Evolutionary conservation across 2,888 invertebrate genomes (phyloP).

Genomic region (Drosophila dives): DNA sequence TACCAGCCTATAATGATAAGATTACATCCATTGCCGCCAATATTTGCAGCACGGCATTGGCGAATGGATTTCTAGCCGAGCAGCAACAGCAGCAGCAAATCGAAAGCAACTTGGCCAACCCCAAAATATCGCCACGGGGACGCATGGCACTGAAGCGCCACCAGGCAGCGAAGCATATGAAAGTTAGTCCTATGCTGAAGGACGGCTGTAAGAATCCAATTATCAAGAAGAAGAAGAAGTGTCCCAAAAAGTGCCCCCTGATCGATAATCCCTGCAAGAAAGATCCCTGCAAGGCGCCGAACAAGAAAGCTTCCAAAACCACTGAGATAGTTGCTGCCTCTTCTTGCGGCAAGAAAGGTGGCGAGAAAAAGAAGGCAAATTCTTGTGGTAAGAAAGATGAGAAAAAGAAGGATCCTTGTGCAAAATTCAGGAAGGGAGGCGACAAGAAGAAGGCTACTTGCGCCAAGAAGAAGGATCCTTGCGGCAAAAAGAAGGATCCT

Average conservation of each 20-base stretch:
- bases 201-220: constrained; percentile 69
- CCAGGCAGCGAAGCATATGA: constrained; percentile 46
- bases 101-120: neutral
- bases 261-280: constrained; percentile 64
- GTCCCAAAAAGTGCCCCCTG: constrained; percentile 59
- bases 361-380: constrained; percentile 6
- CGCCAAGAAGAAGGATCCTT: constrained; percentile 32
- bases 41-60: constrained; percentile 75
- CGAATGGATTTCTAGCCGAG: constrained; percentile 62
- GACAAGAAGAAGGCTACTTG: constrained; percentile 31
- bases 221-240: constrained; percentile 66
- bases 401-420: constrained; percentile 39
- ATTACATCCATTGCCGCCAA: constrained; percentile 77
- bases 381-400: constrained; percentile 12
- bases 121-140: constrained; percentile 6
- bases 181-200: constrained; percentile 29
- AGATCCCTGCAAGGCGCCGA: constrained; percentile 43
- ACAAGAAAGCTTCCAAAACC: constrained; percentile 19
- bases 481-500: constrained; percentile 35
- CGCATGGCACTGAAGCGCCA: constrained; percentile 45
- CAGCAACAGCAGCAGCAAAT: constrained; percentile 12
- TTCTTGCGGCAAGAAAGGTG: constrained; percentile 2
- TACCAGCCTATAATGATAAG: constrained; percentile 73
- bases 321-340: constrained; percentile 43
- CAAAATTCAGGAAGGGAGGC: constrained; percentile 15